Evolutionary conservation across 2,113 vertebrate species (phyloP), one percentile per base, ranked within the genome.

Genomic region (Vulpes lagopus): DNA sequence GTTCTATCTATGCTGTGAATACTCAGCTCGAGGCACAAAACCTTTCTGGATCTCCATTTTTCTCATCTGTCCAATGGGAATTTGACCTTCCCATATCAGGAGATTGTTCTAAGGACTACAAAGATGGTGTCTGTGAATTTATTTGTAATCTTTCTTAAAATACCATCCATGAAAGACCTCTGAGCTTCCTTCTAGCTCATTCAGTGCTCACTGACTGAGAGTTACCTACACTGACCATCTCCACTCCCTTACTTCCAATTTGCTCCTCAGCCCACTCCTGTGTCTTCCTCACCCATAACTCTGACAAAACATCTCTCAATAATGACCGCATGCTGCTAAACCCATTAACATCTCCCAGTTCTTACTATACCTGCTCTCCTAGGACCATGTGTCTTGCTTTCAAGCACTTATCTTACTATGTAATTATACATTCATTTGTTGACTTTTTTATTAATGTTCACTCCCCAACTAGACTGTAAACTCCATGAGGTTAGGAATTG

Each of bases 301-400:
- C 87, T 96, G 69, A 97, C 71, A 91, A 94, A 97, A 95, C 59
- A 92, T 16, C 71, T 82, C 69, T 96, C 85, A n/a, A 38, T 92
- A 96, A 91, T 85, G 74, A 96, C 69, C 27, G 95, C 38, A 84
- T 62, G n/a, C 80, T 90, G 59, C 65, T 89, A 92, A 98, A 71
- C 55, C 32, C 49, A 92, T 32, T 32, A 12, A 2, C 23, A 85
- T 94, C 94, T 97, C 96, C 97, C 92, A 95, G 32, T 64, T 43
- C 59, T 98, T 83, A 89, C 95, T 92, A 88, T 81, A 71, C 30
- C 94, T 96, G 38, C 32, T 98, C 64, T 95, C 64, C 35, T 51
- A 92, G 64, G 53, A 89, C 79, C 22, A 60, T 73, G 22, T 87
- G 86, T 92, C 88, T 95, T 95, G 23, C 65, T 96, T 60, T 84